Base-by-base conservation (phyloP, 2,113 vertebrate genomes). In the Pyxicephalus adspersus region DNA sequence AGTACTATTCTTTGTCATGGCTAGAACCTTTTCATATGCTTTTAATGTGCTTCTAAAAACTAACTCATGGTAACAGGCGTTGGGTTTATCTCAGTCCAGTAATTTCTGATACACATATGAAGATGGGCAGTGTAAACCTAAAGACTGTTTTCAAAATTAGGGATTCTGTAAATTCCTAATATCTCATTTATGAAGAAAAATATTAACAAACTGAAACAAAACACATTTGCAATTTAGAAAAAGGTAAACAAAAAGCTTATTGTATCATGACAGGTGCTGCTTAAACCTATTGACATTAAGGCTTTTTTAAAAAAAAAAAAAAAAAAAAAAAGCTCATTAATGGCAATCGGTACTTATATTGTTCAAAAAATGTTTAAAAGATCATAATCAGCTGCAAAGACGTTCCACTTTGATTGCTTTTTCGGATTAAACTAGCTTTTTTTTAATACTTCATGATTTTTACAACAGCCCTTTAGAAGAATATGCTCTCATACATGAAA, bases 371-470 rank as follows among this genome's bases (percentile, higher is more conserved):
- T 58, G 38, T 22, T 73, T 73, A 57, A 52, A 73, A 34, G 23
- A 29, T 50, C 17, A 75, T 63, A 75, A 75, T 60, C 34, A 63
- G 51, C 55, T 75, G 11, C 72, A 61, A 75, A 50, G 72, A 75
- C 29, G 57, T 63, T 75, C 55, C 23, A 75, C 57, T 75, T 75
- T 61, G 70, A 57, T 58, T 55, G 51, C 25, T 71, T 74, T 74
- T 34, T 73, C 28, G 29, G 71, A 74, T 58, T 74, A 73, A 31
- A 74, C 71, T 18, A 29, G n/a, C n/a, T n/a, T 34, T 54, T 74
- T 38, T 74, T 60, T 38, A 38, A 60, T 28, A 22, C 55, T 25
- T 50, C 29, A 26, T 52, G 31, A 15, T n/a, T 3, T 73, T 45
- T 8, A 55, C 17, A 45, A 61, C n/a, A 38, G 31, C 23, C 23